These are phyloP conservation scores for Hipparchia sbordonii DNA, from an alignment of 2,888 invertebrate species.

Conservation along the genomic window DNA sequence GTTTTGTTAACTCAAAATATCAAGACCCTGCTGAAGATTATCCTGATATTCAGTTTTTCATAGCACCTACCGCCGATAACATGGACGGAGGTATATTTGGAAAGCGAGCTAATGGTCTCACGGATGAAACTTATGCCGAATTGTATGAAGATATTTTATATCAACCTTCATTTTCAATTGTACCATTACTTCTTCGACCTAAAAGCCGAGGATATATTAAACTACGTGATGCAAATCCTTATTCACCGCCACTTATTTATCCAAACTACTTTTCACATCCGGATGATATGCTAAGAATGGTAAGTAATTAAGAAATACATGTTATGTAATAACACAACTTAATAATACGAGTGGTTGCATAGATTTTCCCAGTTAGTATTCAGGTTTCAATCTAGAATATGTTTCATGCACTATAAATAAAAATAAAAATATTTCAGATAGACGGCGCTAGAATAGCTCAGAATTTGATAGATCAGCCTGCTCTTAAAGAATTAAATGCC, in stretches of 20 bases:
- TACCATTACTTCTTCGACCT: constrained; percentile 88
- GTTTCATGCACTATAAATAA: not conserved
- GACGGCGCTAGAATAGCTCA: constrained; percentile 89
- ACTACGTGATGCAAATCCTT: constrained; percentile 86
- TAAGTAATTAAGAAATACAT: constrained; percentile 61
- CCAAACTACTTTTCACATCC: constrained; percentile 92
- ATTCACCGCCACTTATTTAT: constrained; percentile 90
- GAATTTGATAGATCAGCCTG: constrained; percentile 82
- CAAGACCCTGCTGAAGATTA: constrained; percentile 86
- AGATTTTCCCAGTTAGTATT: not conserved
- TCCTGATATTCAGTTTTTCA: constrained; percentile 91
- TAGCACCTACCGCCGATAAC: constrained; percentile 89
- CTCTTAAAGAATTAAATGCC: constrained; percentile 84
- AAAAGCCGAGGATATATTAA: constrained; percentile 87
- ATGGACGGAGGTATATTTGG: constrained; percentile 90
- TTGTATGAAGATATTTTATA: constrained; percentile 88
- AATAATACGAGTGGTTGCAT: not conserved
- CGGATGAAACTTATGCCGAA: constrained; percentile 86
- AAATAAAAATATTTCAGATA: constrained; percentile 70
- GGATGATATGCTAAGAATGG: constrained; percentile 87
- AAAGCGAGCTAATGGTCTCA: constrained; percentile 86
- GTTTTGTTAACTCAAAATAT: constrained; percentile 89
- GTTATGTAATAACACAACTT: constrained; percentile 1
- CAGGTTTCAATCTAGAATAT: not conserved
- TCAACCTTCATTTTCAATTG: constrained; percentile 85